Evolutionary conservation across 2,797 vertebrate species (phyloP).

Genomic region (Hippopotamyrus pictus): DNA sequence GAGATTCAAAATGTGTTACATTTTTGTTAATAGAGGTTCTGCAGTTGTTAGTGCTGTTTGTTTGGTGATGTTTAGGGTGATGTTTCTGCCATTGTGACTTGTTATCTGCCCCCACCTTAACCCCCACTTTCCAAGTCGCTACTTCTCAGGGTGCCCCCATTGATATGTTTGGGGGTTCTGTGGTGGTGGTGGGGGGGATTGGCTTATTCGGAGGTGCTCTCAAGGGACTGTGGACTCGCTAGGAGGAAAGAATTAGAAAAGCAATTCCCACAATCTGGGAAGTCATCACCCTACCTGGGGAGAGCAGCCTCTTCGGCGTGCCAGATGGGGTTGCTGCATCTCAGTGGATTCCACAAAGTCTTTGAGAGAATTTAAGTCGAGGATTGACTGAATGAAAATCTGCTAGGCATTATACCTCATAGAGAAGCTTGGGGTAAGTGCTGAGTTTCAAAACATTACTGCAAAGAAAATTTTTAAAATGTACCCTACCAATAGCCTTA

Average conservation of each 20-base stretch:
- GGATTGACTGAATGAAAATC: not conserved
- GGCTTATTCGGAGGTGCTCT: not conserved
- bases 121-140: not conserved
- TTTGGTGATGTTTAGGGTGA: not conserved
- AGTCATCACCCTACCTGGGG: not conserved
- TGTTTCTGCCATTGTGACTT: not conserved
- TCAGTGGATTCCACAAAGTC: not conserved
- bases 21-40: not conserved
- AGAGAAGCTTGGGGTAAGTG: not conserved
- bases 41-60: not conserved
- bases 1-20: not conserved
- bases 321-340: not conserved
- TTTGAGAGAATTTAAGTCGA: not conserved
- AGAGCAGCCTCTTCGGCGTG: not conserved
- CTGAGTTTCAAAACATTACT: not conserved
- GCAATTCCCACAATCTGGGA: slow-evolving; percentile 7
- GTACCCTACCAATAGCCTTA: not conserved
- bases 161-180: not conserved
- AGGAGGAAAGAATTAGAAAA: not conserved
- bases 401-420: not conserved
- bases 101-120: not conserved
- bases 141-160: not conserved
- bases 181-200: not conserved
- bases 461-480: not conserved
- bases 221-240: not conserved